Evolutionary conservation across 2,113 vertebrate species (phyloP).

Genomic region (Nettapus auritus): DNA sequence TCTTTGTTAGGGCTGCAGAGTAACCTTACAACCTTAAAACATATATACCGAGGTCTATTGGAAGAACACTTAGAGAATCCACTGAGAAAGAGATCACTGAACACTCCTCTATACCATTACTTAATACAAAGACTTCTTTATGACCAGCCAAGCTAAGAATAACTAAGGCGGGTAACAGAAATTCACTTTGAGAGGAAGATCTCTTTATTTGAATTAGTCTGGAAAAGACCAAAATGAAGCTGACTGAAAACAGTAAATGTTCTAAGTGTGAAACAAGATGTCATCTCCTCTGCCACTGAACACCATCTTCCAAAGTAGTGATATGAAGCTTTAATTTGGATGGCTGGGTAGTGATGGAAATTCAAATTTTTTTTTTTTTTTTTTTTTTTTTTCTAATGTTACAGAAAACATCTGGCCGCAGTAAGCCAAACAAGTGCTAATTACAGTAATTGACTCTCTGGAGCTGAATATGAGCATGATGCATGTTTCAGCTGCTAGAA

Average conservation of each 20-base stretch:
- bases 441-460: background rate
- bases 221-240: background rate
- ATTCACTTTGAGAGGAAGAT: background rate
- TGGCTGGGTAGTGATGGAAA: background rate
- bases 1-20: background rate
- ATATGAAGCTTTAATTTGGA: background rate
- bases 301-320: background rate
- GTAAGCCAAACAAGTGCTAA: background rate
- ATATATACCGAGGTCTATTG: background rate
- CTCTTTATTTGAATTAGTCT: background rate
- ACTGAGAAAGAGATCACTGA: background rate
- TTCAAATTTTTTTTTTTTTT: background rate
- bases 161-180: background rate
- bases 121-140: background rate
- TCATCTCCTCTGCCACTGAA: background rate
- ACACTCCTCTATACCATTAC: background rate
- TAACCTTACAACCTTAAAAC: background rate
- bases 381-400: background rate
- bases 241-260: background rate
- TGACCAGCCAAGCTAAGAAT: background rate
- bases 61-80: rapidly evolving
- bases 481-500: background rate
- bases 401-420: background rate
- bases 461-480: background rate
- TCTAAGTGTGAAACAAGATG: background rate